Percentiles rank a stretch among this genome's conserved stretches.
Evolutionary conservation across 2,888 invertebrate species (phyloP).

Genomic region (Ischnura elegans): DNA sequence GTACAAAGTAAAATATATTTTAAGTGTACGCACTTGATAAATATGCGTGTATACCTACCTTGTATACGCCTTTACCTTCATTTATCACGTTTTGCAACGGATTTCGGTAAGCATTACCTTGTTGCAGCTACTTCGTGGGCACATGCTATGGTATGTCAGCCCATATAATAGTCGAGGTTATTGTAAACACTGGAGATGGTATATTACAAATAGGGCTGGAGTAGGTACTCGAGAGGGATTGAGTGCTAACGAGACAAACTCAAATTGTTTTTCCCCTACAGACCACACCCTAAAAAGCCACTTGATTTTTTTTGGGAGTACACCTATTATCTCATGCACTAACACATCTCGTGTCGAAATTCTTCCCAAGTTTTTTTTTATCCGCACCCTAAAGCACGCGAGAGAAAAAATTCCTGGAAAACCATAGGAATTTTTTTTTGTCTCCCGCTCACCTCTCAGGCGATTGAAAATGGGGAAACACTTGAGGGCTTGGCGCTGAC

Average conservation of each 20-base stretch:
- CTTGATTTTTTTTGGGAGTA: neutral
- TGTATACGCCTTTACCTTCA: too few species aligned
- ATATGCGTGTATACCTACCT: too few species aligned
- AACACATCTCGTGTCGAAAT: conserved; percentile 7
- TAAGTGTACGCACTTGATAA: too few species aligned
- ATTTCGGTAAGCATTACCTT: neutral
- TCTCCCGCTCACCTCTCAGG: neutral
- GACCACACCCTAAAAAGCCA: neutral
- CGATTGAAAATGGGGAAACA: conserved; percentile 27
- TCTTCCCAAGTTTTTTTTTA: neutral
- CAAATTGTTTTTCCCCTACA: neutral
- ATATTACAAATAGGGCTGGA: too few species aligned
- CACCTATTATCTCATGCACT: neutral
- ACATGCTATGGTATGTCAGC: too few species aligned
- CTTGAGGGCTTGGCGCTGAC: neutral
- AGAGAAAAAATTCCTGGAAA: conserved; percentile 58
- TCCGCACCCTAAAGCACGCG: neutral
- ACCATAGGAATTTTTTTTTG: conserved; percentile 32
- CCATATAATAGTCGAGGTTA: too few species aligned
- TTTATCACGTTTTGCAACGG: neutral
- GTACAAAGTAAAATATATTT: too few species aligned
- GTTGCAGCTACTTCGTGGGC: too few species aligned
- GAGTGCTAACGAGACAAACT: neutral
- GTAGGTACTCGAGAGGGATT: neutral
- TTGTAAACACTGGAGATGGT: too few species aligned